phyloP scores from a whole-genome alignment of 1,140 invertebrate genomes.

The Nymphalis io region DNA sequence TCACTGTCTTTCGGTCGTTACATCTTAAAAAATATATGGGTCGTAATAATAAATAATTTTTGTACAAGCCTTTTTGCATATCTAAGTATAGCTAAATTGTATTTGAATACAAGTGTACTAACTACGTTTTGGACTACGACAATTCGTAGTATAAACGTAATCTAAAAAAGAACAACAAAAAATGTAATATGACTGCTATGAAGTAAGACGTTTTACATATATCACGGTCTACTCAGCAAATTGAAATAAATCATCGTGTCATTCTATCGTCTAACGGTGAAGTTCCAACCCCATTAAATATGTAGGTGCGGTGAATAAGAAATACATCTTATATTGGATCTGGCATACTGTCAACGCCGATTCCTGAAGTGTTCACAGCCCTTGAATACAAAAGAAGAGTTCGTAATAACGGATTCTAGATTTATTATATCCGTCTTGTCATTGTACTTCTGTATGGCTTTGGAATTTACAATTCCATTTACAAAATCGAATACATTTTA shows the following conservation, averaged over 20 bases:
- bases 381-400: slow-evolving; percentile 9
- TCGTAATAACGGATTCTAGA: slow-evolving; percentile 6
- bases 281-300: slow-evolving; percentile 7
- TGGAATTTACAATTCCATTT: slow-evolving; percentile 7
- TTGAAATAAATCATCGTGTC: slow-evolving; percentile 6
- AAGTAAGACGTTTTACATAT: too few relatives aligned
- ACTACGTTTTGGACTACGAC: too few relatives aligned
- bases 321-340: slow-evolving; percentile 12
- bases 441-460: slow-evolving; percentile 8
- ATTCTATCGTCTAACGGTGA: neutral
- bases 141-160: too few relatives aligned
- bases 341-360: slow-evolving; percentile 9
- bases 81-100: too few relatives aligned
- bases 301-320: slow-evolving; percentile 12
- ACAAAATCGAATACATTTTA: neutral
- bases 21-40: too few relatives aligned
- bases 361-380: slow-evolving; percentile 7
- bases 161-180: too few relatives aligned
- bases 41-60: too few relatives aligned
- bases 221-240: neutral
- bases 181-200: too few relatives aligned
- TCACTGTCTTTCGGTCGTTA: too few relatives aligned
- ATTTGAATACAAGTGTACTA: too few relatives aligned
- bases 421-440: slow-evolving; percentile 10
- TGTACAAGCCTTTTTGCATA: too few relatives aligned